phyloP scores from a whole-genome alignment of 2,888 invertebrate genomes.

The Teleogryllus oceanicus region DNA sequence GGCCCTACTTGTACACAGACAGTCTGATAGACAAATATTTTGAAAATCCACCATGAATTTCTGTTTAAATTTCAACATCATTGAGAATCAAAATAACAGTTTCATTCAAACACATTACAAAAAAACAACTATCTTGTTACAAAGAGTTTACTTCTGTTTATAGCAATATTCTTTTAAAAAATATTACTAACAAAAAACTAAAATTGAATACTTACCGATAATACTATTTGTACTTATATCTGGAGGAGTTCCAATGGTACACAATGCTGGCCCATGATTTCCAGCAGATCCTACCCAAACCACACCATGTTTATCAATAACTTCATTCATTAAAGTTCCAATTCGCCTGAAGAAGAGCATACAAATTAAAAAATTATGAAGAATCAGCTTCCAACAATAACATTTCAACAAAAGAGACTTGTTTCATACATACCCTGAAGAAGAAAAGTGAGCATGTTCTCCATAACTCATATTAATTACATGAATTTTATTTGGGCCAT shows the following conservation, averaged over 20 bases:
- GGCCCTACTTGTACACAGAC: no score
- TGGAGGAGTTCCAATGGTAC: constrained; percentile 86
- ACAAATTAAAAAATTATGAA: background rate
- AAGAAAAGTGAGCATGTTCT: constrained; percentile 89
- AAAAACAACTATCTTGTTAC: no score
- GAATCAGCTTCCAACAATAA: background rate
- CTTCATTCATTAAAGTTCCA: constrained; percentile 78
- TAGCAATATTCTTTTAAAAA: no score
- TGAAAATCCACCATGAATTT: no score
- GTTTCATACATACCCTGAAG: constrained; percentile 69
- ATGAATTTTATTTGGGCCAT: constrained; percentile 65
- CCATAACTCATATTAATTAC: constrained; percentile 99
- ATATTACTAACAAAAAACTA: no score
- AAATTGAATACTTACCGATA: constrained; percentile 58
- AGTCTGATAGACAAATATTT: no score
- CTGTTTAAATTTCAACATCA: no score
- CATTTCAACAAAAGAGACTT: background rate
- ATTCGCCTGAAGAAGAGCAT: constrained; percentile 61
- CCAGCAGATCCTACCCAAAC: constrained; percentile 93
- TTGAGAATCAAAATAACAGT: no score
- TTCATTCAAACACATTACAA: no score
- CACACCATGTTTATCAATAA: constrained; percentile 87
- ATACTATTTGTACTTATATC: constrained; percentile 78
- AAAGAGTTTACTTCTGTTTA: no score
- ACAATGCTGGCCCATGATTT: constrained; percentile 90